A percentile compares a stretch with the other conserved stretches of the same genome.
Conservation (phyloP, 2,113 vertebrate genomes). For the Barbus barbus region DNA sequence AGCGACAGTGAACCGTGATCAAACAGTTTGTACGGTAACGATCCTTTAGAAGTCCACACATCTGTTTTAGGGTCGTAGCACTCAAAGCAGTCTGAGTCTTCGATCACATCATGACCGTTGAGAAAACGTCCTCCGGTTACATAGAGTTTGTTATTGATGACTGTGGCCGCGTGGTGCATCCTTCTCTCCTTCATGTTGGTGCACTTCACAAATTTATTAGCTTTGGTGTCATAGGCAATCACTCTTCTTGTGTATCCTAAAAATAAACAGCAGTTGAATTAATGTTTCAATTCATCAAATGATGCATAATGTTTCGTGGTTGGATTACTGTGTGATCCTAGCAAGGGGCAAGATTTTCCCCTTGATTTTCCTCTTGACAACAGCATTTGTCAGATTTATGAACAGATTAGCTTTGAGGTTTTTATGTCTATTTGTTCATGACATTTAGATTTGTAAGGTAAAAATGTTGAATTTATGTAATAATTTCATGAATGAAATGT, state of each 20-base stretch:
- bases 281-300: neutral
- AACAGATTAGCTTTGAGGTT: too few relatives aligned
- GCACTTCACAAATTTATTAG: conserved; percentile 91
- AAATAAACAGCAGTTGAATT: neutral
- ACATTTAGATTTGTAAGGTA: too few relatives aligned
- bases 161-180: conserved; percentile 93
- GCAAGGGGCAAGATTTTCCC: neutral
- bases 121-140: conserved; percentile 91
- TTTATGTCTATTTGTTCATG: too few relatives aligned
- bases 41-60: conserved; percentile 85
- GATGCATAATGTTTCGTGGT: neutral
- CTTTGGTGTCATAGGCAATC: conserved; percentile 91
- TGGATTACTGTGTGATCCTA: neutral
- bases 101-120: conserved; percentile 83
- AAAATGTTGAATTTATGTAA: too few relatives aligned
- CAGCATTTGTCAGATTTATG: too few relatives aligned
- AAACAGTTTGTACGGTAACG: conserved; percentile 90
- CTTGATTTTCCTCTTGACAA: too few relatives aligned
- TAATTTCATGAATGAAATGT: too few relatives aligned
- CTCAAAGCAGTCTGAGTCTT: conserved; percentile 91
- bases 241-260: conserved; percentile 91
- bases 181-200: conserved; percentile 90
- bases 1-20: conserved; percentile 90
- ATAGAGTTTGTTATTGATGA: conserved; percentile 90
- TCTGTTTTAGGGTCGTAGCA: conserved; percentile 92